Percentiles rank a stretch among this genome's conserved stretches.
Evolutionary conservation across 2,797 vertebrate genomes (phyloP).

Genomic region (Arrhamphus sclerolepis): DNA sequence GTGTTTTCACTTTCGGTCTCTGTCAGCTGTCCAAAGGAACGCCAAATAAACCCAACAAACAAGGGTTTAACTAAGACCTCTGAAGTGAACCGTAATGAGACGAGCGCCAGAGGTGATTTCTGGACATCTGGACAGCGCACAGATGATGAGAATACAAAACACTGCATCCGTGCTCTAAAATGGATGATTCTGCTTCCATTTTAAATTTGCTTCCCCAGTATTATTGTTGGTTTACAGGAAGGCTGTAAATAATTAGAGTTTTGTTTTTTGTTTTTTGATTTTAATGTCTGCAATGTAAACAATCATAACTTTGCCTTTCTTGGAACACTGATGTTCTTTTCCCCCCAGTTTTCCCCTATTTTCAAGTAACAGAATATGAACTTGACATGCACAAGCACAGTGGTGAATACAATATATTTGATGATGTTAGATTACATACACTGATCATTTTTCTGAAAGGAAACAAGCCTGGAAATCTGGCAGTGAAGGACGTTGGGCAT

Average conservation of each 20-base stretch:
- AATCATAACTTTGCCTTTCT: conserved; percentile 42
- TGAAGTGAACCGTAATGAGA: too few relatives aligned
- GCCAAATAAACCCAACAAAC: too few relatives aligned
- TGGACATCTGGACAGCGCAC: too few relatives aligned
- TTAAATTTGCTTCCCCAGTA: background rate
- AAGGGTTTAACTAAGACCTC: too few relatives aligned
- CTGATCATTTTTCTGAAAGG: conserved; percentile 69
- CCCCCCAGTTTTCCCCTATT: background rate
- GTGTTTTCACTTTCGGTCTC: too few relatives aligned
- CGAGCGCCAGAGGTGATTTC: too few relatives aligned
- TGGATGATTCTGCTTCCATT: background rate
- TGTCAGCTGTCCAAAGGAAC: too few relatives aligned
- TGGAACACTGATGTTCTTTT: conserved; percentile 35
- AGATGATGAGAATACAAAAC: background rate
- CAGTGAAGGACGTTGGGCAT: conserved; percentile 64
- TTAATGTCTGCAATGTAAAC: background rate
- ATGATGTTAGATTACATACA: conserved; percentile 69
- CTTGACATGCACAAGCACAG: conserved; percentile 26
- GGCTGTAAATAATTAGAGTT: too few relatives aligned
- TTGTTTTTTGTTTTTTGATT: too few relatives aligned
- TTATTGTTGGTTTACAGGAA: too few relatives aligned
- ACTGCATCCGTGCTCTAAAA: background rate
- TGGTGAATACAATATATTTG: conserved; percentile 80
- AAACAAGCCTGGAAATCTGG: conserved; percentile 75
- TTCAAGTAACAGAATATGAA: conserved; percentile 7